Conservation (phyloP, 1,140 invertebrate genomes). For the Drosophila azteca region DNA sequence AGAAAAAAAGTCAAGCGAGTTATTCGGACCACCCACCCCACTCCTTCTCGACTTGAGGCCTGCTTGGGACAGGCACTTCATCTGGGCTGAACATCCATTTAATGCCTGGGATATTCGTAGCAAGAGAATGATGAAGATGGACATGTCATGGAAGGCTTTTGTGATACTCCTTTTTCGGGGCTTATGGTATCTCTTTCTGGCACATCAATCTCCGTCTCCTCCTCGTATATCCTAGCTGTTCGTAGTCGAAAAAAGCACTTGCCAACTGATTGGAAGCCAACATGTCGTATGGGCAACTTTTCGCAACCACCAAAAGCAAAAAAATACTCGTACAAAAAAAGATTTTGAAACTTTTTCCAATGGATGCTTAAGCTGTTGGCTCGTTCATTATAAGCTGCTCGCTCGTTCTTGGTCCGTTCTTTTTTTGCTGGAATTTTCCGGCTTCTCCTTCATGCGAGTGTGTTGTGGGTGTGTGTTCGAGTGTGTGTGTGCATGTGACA, state of each 20-base stretch:
- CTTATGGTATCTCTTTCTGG: neutral
- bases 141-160: too few relatives aligned
- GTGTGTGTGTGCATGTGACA: conserved; percentile 55
- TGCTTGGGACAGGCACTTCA: conserved; percentile 1
- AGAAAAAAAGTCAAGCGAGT: neutral
- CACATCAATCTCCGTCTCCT: conserved; percentile 30
- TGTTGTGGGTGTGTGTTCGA: too few relatives aligned
- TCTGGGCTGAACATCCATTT: conserved; percentile 14
- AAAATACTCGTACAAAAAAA: conserved; percentile 26
- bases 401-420: conserved; percentile 18
- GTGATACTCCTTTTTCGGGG: too few relatives aligned
- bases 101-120: neutral
- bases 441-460: neutral
- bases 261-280: conserved; percentile 46
- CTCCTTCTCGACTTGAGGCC: too few relatives aligned
- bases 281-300: conserved; percentile 54
- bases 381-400: conserved; percentile 46
- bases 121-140: too few relatives aligned
- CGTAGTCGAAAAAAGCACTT: conserved; percentile 4
- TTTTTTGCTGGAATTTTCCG: conserved; percentile 22
- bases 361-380: conserved; percentile 47
- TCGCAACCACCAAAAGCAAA: too few relatives aligned
- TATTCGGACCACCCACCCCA: neutral
- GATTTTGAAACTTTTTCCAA: conserved; percentile 48
- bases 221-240: neutral